Conservation (phyloP, 1,140 invertebrate genomes). For the Notospermus geniculatus region DNA sequence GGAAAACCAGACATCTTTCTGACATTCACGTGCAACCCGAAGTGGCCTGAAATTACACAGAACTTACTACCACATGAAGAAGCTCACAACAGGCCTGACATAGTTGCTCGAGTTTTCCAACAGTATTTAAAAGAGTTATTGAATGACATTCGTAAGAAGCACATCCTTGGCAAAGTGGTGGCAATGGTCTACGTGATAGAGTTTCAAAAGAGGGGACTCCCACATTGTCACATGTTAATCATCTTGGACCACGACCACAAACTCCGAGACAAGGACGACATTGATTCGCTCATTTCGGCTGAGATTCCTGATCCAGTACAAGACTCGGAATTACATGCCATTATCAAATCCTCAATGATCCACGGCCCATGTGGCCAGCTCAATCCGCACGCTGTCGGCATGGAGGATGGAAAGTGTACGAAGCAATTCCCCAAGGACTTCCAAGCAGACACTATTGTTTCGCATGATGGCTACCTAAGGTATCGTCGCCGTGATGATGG, state of each 20-base stretch:
- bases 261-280: slow-evolving; percentile 12
- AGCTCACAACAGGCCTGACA: slow-evolving; percentile 52
- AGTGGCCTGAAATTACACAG: slow-evolving; percentile 55
- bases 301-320: slow-evolving; percentile 20
- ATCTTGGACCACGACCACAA: slow-evolving; percentile 16
- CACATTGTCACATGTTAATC: no score
- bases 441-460: not conserved
- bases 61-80: slow-evolving; percentile 35
- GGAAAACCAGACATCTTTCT: slow-evolving; percentile 40
- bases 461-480: no score
- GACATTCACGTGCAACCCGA: slow-evolving; percentile 58
- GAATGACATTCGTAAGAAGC: slow-evolving; percentile 22
- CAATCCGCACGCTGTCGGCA: slow-evolving; percentile 25
- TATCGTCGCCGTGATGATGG: slow-evolving; percentile 12
- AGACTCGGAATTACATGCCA: slow-evolving; percentile 18
- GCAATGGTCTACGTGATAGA: no score
- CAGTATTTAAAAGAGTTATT: slow-evolving; percentile 52
- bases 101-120: slow-evolving; percentile 58
- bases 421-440: slow-evolving; percentile 32
- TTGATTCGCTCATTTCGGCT: slow-evolving; percentile 10
- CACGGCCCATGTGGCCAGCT: slow-evolving; percentile 28
- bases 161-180: slow-evolving; percentile 43
- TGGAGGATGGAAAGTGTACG: slow-evolving; percentile 28
- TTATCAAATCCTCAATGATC: slow-evolving; percentile 23
- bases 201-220: no score